phyloP scores from a whole-genome alignment of 2,113 vertebrate genomes.

The Cavia aperea region DNA sequence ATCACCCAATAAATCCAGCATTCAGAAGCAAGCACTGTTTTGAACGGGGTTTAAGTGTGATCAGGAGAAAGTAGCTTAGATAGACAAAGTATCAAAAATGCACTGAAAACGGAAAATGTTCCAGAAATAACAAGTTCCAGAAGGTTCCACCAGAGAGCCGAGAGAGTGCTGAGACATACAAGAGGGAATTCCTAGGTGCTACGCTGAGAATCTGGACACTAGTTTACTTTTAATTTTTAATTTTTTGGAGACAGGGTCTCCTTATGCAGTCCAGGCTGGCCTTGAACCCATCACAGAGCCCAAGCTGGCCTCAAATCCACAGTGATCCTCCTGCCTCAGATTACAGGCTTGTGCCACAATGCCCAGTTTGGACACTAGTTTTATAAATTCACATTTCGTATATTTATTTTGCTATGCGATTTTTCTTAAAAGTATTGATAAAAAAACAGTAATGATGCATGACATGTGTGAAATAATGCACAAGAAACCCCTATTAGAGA shows the following conservation, averaged over 20 bases:
- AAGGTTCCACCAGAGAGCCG: background rate
- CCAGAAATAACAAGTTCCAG: background rate
- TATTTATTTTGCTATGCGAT: background rate
- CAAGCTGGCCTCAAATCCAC: background rate
- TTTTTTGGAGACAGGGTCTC: background rate
- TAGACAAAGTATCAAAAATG: background rate
- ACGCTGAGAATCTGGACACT: background rate
- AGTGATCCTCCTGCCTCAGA: background rate
- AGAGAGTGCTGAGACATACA: background rate
- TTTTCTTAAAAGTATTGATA: background rate
- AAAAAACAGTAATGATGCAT: constrained; percentile 27
- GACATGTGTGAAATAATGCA: background rate
- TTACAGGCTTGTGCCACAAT: background rate
- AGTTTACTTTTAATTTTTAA: no score
- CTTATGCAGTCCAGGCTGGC: background rate
- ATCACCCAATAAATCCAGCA: background rate
- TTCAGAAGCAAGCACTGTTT: background rate
- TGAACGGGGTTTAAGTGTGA: background rate
- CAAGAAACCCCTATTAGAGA: background rate
- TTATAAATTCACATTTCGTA: background rate
- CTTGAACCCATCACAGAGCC: background rate
- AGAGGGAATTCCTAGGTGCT: background rate
- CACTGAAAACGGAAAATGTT: background rate
- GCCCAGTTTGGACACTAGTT: background rate
- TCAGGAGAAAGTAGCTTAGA: background rate